These are phyloP conservation scores for Astropecten irregularis DNA, from an alignment of 53 echinoderm and acorn worm species.

Conservation along the genomic window DNA sequence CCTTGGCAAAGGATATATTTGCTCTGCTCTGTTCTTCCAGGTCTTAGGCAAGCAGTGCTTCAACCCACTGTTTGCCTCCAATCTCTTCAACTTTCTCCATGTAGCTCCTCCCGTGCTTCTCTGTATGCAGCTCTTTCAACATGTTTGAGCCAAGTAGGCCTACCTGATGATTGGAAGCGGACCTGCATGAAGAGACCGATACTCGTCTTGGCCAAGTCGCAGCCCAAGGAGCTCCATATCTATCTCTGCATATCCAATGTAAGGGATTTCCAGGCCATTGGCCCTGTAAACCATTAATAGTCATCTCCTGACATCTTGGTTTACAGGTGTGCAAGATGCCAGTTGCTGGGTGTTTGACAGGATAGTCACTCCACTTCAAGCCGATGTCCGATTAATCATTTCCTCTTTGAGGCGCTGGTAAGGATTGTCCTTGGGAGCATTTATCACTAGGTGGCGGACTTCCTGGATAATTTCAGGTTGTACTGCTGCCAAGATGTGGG, in stretches of 20 bases:
- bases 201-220: not conserved
- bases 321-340: not conserved
- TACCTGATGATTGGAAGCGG: not conserved
- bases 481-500: slow-evolving; percentile 1
- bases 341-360: not conserved
- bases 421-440: not conserved
- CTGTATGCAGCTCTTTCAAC: not conserved
- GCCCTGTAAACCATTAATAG: no score
- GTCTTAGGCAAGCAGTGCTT: slow-evolving; percentile 34
- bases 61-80: not conserved
- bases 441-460: not conserved
- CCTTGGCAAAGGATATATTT: not conserved
- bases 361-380: not conserved
- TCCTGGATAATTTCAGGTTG: slow-evolving; percentile 2
- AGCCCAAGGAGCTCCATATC: not conserved
- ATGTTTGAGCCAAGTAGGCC: slow-evolving; percentile 45
- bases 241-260: no score
- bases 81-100: not conserved
- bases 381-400: slow-evolving; percentile 18
- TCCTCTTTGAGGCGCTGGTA: not conserved
- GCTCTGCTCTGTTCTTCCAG: not conserved
- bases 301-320: not conserved
- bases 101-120: not conserved
- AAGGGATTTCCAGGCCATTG: no score
- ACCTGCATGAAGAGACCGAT: not conserved